A percentile compares a stretch with the other conserved stretches of the same genome.
These are phyloP conservation scores for Conus canariensis DNA, from an alignment of 2,888 invertebrate genomes.

Conservation along the genomic window DNA sequence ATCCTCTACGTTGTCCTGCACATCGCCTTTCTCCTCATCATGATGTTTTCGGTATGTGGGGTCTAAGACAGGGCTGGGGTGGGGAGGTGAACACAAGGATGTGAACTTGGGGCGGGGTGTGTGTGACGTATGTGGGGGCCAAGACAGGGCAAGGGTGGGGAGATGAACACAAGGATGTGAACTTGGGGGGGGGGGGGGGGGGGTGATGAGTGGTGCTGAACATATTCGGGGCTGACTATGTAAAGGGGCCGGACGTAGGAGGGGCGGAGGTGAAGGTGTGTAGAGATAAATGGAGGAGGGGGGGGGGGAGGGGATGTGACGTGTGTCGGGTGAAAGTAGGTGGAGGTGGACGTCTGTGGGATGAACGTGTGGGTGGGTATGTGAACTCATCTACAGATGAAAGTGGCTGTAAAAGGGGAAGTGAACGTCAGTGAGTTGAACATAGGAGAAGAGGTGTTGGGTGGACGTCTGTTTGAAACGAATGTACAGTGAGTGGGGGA, in stretches of 20 bases:
- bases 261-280: background rate
- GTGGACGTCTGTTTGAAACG: too few relatives aligned
- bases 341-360: background rate
- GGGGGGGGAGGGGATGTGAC: background rate
- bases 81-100: background rate
- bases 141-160: too few relatives aligned
- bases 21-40: constrained; percentile 62
- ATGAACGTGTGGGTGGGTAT: too few relatives aligned
- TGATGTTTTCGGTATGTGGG: constrained; percentile 66
- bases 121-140: background rate
- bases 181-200: background rate
- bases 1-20: constrained; percentile 67
- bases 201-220: background rate
- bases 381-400: too few relatives aligned
- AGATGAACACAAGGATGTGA: background rate
- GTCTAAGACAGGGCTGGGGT: background rate
- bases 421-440: too few relatives aligned
- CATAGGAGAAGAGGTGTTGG: too few relatives aligned
- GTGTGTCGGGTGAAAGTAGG: background rate
- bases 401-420: too few relatives aligned
- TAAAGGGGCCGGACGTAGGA: too few relatives aligned
- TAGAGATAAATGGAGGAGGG: background rate
- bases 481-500: too few relatives aligned
- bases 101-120: background rate
- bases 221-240: too few relatives aligned